These are phyloP conservation scores for Lasioglossum zephyrum DNA, from an alignment of 2,888 invertebrate genomes.

Conservation along the genomic window DNA sequence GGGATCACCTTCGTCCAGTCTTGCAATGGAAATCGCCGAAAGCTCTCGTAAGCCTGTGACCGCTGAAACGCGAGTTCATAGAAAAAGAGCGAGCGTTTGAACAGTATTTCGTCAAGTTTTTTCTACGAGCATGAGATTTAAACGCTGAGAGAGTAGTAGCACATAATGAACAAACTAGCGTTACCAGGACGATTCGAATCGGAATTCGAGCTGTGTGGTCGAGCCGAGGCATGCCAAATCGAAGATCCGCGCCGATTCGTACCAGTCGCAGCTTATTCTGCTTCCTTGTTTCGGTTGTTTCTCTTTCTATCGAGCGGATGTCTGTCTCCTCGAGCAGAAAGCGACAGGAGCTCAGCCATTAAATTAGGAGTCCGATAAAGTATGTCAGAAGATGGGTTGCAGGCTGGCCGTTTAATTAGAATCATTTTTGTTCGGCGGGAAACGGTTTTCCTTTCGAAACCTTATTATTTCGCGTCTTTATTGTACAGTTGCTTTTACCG, in stretches of 20 bases:
- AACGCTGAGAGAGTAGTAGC: background rate
- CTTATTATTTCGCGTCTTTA: constrained; percentile 2
- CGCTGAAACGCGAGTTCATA: background rate
- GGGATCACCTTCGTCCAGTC: constrained; percentile 6
- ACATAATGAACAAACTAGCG: background rate
- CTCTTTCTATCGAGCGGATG: constrained; percentile 60
- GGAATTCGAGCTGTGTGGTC: background rate
- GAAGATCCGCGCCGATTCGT: constrained; percentile 57
- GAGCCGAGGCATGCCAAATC: constrained; percentile 40
- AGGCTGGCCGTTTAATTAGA: constrained; percentile 36
- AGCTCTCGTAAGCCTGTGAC: background rate
- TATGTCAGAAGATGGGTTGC: constrained; percentile 48
- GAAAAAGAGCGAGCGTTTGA: background rate
- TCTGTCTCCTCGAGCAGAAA: constrained; percentile 66
- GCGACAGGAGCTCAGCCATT: constrained; percentile 61
- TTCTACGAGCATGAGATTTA: background rate
- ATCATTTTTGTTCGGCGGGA: constrained; percentile 26
- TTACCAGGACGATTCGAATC: constrained; percentile 8
- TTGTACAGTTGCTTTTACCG: background rate
- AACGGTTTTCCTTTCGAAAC: constrained; percentile 19
- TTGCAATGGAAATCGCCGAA: constrained; percentile 24
- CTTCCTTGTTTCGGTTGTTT: constrained; percentile 60
- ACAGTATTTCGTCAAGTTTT: background rate
- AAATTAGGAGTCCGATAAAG: constrained; percentile 59
- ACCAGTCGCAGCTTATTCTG: constrained; percentile 51